Base-by-base conservation (phyloP, 2,113 vertebrate species). In the Leptosomus discolor region DNA sequence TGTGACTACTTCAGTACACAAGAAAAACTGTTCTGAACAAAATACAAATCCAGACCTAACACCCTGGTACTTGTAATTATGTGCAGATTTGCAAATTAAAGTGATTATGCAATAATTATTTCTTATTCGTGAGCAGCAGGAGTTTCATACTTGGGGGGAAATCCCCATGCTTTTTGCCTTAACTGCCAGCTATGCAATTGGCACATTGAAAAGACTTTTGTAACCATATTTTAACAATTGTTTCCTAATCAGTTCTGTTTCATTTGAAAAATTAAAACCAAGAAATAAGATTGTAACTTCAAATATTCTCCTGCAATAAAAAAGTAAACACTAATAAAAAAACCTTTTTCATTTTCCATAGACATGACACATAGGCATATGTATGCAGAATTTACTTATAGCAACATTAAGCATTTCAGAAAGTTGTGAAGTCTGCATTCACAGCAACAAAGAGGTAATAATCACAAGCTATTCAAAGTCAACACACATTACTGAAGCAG, bases 291-390 rank as follows among this genome's bases (percentile, higher is more conserved):
- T 6, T 19, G 43, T 18, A 78, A 60, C 57, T 70, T 84, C 91
- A 94, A 70, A 43, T 23, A 23, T 23, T 77, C 12, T 68, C 12
- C 41, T 39, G 19, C 34, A 46, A 77, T 46, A 80, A 80, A 87
- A 85, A 74, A 80, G 15, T 34, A 85, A 93, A 85, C 22, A 24
- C 43, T 86, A 85, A 91, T 65, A 88, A 79, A 90, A 79, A 90
- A 75, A 12, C 4, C 8, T 58, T 60, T 56, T 67, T 37, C 4
- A 36, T 64, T 85, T 92, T 37, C 51, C 53, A 69, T 1, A 69
- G n/a, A 83, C n/a, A 26, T 0, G 0, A 56, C 0, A 0, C 11
- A 29, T 16, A 46, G 3, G 43, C 37, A 82, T n/a, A 65, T 88
- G 84, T 5, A 65, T 2, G n/a, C 19, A 85, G 53, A 64, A 93